phyloP scores from a whole-genome alignment of 2,113 vertebrate genomes.

The Lasiurus cinereus region DNA sequence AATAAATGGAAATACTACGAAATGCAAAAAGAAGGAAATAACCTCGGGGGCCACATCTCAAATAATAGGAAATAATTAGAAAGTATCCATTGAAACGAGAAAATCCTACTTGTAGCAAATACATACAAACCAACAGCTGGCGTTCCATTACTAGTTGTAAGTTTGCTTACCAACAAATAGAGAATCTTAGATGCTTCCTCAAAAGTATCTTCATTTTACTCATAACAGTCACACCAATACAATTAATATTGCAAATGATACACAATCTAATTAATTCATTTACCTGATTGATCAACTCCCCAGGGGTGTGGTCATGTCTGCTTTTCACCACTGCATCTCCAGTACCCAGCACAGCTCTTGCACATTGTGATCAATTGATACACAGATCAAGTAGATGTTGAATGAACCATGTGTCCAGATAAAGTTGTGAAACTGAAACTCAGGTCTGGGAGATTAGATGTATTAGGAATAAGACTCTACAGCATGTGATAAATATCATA shows the following conservation, averaged over 20 bases:
- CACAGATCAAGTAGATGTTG: not conserved
- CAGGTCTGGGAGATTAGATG: not conserved
- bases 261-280: not conserved
- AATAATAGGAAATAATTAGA: not conserved
- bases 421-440: conserved; percentile 1
- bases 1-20: not conserved
- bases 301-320: not conserved
- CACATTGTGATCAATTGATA: not conserved
- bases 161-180: conserved; percentile 27
- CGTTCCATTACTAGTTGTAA: not conserved
- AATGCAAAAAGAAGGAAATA: not conserved
- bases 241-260: not conserved
- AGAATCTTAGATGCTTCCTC: not conserved
- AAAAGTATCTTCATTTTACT: not conserved
- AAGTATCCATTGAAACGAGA: too few species aligned
- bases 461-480: conserved; percentile 36
- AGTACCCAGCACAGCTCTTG: not conserved
- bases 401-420: not conserved
- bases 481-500: not conserved
- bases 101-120: conserved; percentile 51
- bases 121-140: not conserved
- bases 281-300: not conserved
- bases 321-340: not conserved
- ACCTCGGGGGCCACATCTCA: not conserved
- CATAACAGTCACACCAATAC: not conserved